These are phyloP conservation scores for Oreochromis niloticus DNA, from an alignment of 2,113 vertebrate genomes.

Conservation along the genomic window DNA sequence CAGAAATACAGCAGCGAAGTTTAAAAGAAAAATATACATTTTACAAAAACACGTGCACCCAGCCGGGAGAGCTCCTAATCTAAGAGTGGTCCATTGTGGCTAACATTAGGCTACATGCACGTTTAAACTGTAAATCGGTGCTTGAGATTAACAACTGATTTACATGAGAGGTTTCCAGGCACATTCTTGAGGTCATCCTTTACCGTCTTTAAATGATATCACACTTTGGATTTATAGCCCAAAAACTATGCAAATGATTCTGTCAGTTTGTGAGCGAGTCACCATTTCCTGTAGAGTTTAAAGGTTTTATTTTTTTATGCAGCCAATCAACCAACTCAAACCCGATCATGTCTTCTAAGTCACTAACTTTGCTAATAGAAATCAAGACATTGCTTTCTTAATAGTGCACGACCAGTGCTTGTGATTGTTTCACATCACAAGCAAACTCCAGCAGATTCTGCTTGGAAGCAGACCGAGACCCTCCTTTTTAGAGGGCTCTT, in stretches of 20 bases:
- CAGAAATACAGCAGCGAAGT: fast-evolving
- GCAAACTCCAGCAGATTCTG: not conserved
- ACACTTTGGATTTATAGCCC: not conserved
- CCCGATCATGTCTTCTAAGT: not conserved
- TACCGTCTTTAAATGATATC: not conserved
- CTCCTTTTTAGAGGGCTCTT: not conserved
- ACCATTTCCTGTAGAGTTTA: not conserved
- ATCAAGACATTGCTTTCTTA: not conserved
- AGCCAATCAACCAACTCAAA: not conserved
- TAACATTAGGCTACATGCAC: not conserved
- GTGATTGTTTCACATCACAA: not conserved
- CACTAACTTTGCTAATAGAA: not conserved
- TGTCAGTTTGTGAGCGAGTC: not conserved
- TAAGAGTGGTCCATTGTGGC: not conserved
- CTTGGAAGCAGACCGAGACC: not conserved
- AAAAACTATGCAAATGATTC: not conserved
- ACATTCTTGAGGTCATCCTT: not conserved
- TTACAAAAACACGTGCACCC: not conserved
- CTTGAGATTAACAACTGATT: fast-evolving
- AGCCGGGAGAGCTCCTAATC: not conserved
- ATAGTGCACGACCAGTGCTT: not conserved
- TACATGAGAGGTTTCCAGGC: not conserved
- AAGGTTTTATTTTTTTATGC: not conserved
- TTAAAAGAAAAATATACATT: not conserved
- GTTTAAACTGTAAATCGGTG: not conserved